phyloP scores from a whole-genome alignment of 2,888 invertebrate species.

The Campoletis raptor region DNA sequence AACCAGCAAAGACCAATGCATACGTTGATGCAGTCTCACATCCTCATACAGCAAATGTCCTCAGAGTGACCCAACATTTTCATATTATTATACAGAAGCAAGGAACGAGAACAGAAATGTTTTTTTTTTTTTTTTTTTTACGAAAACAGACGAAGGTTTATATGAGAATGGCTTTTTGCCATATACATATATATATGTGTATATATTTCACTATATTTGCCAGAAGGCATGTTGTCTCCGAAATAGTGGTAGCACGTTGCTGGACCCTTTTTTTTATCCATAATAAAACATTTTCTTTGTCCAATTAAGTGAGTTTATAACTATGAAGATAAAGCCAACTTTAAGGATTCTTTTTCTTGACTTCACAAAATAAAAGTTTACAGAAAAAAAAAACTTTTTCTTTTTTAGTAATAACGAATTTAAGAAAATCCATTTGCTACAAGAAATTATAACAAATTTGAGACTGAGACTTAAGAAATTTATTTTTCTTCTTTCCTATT shows the following conservation, averaged over 20 bases:
- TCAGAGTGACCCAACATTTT: conserved; percentile 54
- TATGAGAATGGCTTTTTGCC: background rate
- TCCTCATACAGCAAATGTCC: conserved; percentile 55
- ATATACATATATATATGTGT: background rate
- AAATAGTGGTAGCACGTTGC: background rate
- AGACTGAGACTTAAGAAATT: no score
- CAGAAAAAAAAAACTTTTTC: no score
- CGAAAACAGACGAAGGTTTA: conserved; percentile 28
- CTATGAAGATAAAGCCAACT: background rate
- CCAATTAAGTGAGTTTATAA: background rate
- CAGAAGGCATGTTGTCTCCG: background rate
- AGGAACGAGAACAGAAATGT: background rate
- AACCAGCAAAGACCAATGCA: background rate
- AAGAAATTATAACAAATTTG: no score
- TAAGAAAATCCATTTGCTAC: no score
- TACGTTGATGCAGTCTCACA: conserved; percentile 8
- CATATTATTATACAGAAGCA: conserved; percentile 53
- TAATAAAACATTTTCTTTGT: background rate
- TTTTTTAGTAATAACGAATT: no score
- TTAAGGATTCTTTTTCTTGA: background rate
- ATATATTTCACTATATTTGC: background rate
- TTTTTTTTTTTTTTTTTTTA: conserved; percentile 26
- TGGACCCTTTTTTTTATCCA: background rate
- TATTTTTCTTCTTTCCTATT: no score
- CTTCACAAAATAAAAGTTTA: no score